Percentiles rank a stretch among this genome's conserved stretches.
Conservation (phyloP, 2,888 invertebrate species). For the Phaonia tiefii region DNA sequence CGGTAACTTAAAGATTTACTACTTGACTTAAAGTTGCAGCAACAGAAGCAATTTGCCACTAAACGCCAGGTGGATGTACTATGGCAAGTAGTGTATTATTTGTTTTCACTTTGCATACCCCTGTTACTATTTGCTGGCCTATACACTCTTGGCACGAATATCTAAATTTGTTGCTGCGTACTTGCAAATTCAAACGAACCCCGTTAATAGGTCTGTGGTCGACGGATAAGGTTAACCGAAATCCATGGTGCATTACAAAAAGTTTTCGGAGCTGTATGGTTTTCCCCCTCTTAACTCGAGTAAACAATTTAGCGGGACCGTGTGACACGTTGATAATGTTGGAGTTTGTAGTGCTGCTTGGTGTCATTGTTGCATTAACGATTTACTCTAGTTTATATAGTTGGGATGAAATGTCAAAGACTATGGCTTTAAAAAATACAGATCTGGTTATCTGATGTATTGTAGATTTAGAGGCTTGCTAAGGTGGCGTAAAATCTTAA, state of each 20-base stretch:
- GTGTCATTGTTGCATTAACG: slow-evolving; percentile 1
- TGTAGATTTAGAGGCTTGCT: not conserved
- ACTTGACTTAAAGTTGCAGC: slow-evolving; percentile 63
- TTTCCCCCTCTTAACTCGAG: slow-evolving; percentile 11
- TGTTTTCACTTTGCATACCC: slow-evolving; percentile 51
- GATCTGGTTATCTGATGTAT: not conserved
- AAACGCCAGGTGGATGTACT: no score
- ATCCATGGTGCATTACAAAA: slow-evolving; percentile 23
- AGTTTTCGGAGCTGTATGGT: not conserved
- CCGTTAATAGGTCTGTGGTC: slow-evolving; percentile 2
- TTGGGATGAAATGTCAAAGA: slow-evolving; percentile 34
- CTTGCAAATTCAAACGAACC: not conserved
- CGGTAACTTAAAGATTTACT: slow-evolving; percentile 60
- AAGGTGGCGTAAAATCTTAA: no score
- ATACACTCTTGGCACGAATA: slow-evolving; percentile 42
- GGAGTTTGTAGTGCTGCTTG: not conserved
- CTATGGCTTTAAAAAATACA: not conserved
- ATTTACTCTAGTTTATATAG: slow-evolving; percentile 20
- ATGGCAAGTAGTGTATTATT: not conserved
- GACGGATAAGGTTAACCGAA: no score
- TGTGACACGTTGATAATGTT: no score
- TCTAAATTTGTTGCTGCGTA: slow-evolving; percentile 27
- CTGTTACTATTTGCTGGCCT: slow-evolving; percentile 51
- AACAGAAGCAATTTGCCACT: slow-evolving; percentile 7
- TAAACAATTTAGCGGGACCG: not conserved